Percentiles rank a stretch among this genome's conserved stretches.
phyloP scores from a whole-genome alignment of 2,797 vertebrate genomes.

The Gymnothorax reevesii region DNA sequence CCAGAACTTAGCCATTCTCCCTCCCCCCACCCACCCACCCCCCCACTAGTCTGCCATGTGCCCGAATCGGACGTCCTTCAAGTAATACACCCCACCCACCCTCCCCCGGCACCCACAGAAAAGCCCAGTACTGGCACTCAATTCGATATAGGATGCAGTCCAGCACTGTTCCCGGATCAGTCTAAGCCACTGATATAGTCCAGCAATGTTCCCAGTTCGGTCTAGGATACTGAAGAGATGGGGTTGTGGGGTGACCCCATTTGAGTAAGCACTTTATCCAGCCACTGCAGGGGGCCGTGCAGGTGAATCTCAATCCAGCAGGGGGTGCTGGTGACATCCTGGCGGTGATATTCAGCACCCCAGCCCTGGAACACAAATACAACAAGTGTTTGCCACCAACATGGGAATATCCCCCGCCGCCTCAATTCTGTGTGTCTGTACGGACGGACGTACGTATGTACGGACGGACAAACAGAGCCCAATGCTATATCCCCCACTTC shows the following conservation, averaged over 20 bases:
- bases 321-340: constrained; percentile 98
- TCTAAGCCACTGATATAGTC: constrained; percentile 88
- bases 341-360: constrained; percentile 99
- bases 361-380: constrained; percentile 80
- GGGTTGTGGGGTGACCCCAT: constrained; percentile 99
- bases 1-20: constrained; percentile 74
- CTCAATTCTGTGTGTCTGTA: too few relatives aligned
- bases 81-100: constrained; percentile 68
- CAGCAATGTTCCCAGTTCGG: constrained; percentile 57
- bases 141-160: constrained; percentile 48
- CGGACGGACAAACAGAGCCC: too few relatives aligned
- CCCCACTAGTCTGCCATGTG: constrained; percentile 74
- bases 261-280: constrained; percentile 99
- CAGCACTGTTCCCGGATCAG: constrained; percentile 59
- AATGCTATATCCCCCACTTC: too few relatives aligned
- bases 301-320: constrained; percentile 99
- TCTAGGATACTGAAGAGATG: constrained; percentile 97
- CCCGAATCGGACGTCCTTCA: constrained; percentile 89
- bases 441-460: too few relatives aligned
- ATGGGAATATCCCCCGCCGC: too few relatives aligned
- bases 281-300: constrained; percentile 96
- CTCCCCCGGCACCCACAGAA: constrained; percentile 46
- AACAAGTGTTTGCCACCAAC: too few relatives aligned
- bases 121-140: constrained; percentile 78
- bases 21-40: constrained; percentile 68